Base-by-base conservation (phyloP, 2,888 invertebrate genomes). In the Acleris literana region DNA sequence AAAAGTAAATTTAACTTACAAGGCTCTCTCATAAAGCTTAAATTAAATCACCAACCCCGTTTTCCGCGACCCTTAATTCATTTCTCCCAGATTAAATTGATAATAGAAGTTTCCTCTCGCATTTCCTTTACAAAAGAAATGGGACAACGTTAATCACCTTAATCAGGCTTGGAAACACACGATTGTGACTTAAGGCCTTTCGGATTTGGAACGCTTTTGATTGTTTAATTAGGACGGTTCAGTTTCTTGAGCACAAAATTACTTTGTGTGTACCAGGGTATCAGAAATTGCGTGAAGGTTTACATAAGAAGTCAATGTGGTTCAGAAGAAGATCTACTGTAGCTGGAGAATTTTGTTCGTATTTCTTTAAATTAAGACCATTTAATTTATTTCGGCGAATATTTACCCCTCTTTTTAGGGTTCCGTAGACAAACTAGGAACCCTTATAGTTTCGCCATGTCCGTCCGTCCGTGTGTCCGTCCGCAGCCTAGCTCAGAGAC, bases 221-320 rank as follows among this genome's bases (percentile, higher is more conserved):
- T 39, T 39, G 17, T 18, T 49, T 49, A 49, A 18, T 49, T 49
- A 49, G 7, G 5, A 11, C 9, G 18, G n/a, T 48, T 11, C 3
- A 9, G 18, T 17, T 49, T 20, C 49, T 49, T 20, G 48, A 48
- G 49, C 49, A 18, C 20, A 49, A 49, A 20, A 49, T 49, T 49
- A 18, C 18, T 49, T 49, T 4, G 11, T 11, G 17, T 20, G 49
- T 18, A 49, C 49, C 18, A 49, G 49, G 49, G 20, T 18, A 11
- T 20, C 18, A 49, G 11, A 17, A 17, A 6, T 49, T 9, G 18
- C 11, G 18, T 46, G 46, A 6, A 46, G 17, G 6, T 44, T 44
- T 39, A 39, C 39, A 13, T 33, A 11, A 33, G 13, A 39, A 39
- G 13, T 39, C 39, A 13, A 22, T 5, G 22, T 25, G 25, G 25